These are phyloP conservation scores for Excalfactoria chinensis DNA, from an alignment of 2,113 vertebrate genomes.

Conservation along the genomic window DNA sequence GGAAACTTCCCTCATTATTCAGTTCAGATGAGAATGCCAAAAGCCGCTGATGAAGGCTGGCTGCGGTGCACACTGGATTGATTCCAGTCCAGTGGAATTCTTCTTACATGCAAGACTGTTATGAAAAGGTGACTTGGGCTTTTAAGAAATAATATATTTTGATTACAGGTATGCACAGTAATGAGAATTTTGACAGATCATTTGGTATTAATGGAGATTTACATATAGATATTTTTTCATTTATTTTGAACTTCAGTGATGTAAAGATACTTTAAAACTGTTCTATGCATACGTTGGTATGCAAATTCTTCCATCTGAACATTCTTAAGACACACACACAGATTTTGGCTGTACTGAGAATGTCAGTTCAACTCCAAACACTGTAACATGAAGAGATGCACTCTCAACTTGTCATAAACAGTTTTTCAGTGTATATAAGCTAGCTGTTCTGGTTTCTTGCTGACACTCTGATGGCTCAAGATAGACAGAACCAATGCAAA, in stretches of 20 bases:
- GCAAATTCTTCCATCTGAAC: neutral
- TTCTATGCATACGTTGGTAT: neutral
- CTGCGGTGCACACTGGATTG: neutral
- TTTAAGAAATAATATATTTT: slow-evolving; percentile 18
- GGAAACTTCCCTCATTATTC: neutral
- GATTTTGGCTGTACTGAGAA: neutral
- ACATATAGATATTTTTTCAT: neutral
- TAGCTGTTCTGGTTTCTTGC: neutral
- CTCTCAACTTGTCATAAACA: neutral
- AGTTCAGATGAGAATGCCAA: neutral
- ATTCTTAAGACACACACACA: neutral
- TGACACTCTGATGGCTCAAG: neutral
- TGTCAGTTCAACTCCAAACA: neutral
- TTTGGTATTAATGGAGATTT: neutral
- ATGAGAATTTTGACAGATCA: neutral
- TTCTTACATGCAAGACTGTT: neutral
- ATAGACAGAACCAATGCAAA: neutral
- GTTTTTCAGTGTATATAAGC: neutral
- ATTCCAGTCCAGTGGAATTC: neutral
- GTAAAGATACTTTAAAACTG: neutral
- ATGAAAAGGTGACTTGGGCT: neutral
- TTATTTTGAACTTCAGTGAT: neutral
- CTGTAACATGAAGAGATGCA: neutral
- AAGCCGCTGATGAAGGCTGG: neutral
- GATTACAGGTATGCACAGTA: neutral